Conservation (phyloP, 2,113 vertebrate species). For the Bujurquina vittata region DNA sequence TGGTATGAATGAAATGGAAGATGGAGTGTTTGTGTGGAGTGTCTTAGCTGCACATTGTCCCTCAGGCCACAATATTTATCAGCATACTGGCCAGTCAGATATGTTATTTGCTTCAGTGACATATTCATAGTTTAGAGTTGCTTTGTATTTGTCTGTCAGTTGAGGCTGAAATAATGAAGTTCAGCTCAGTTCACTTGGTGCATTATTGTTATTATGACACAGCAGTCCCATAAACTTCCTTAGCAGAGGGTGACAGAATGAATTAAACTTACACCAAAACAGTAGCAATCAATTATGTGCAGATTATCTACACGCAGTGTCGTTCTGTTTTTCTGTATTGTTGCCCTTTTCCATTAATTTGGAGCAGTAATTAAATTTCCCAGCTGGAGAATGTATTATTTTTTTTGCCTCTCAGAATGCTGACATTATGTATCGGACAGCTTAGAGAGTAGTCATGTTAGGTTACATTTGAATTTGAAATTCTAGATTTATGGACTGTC, state of each 20-base stretch:
- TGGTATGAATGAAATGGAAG: constrained; percentile 3
- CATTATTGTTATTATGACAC: constrained; percentile 45
- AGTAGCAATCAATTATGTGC: constrained; percentile 46
- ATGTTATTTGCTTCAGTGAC: constrained; percentile 48
- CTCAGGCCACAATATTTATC: constrained; percentile 48
- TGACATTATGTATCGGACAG: neutral
- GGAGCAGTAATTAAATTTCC: constrained; percentile 36
- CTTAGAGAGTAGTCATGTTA: neutral
- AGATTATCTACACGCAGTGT: constrained; percentile 31
- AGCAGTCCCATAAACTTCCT: constrained; percentile 6
- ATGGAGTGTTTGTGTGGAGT: neutral
- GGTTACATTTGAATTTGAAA: neutral
- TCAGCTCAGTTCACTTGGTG: constrained; percentile 50
- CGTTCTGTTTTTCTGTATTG: constrained; percentile 16
- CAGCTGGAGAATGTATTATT: neutral
- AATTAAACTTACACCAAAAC: constrained; percentile 39
- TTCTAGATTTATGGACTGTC: constrained; percentile 81
- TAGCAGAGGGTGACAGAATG: constrained; percentile 11
- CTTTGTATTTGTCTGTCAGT: constrained; percentile 50
- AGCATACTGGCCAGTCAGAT: constrained; percentile 34
- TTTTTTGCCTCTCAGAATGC: constrained; percentile 1
- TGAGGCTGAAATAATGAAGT: constrained; percentile 50
- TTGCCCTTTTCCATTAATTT: constrained; percentile 36
- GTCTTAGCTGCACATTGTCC: constrained; percentile 13
- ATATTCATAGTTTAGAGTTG: constrained; percentile 51